phyloP scores from a whole-genome alignment of 2,113 vertebrate genomes.

The Heterocephalus glaber region DNA sequence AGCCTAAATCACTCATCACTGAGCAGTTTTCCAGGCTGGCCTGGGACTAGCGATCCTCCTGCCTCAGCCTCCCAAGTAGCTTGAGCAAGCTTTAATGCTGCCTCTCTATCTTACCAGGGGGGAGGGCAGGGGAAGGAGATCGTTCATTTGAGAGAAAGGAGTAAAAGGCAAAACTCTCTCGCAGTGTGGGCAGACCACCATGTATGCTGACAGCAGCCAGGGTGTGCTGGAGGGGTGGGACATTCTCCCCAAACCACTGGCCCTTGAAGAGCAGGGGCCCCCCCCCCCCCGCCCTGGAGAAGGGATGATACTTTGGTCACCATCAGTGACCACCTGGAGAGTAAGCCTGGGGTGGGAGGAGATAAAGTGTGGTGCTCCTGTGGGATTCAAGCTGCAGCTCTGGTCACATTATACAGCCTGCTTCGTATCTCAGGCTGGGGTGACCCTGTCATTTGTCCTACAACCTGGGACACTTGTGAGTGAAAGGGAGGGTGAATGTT shows the following conservation, averaged over 20 bases:
- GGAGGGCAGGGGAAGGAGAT: not conserved
- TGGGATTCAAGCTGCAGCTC: not conserved
- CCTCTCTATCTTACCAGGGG: not conserved
- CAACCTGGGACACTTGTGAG: not conserved
- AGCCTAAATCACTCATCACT: not conserved
- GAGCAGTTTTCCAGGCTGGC: not conserved
- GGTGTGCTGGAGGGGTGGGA: not conserved
- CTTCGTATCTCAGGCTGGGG: not conserved
- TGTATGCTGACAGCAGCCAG: not conserved
- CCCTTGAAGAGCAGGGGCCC: not conserved
- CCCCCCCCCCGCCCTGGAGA: not conserved
- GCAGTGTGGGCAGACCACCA: not conserved
- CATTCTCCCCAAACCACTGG: not conserved
- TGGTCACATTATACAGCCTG: not conserved
- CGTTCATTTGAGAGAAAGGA: not conserved
- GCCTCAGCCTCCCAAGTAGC: not conserved
- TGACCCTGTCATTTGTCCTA: not conserved
- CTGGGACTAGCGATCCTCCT: not conserved
- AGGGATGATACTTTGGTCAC: not conserved
- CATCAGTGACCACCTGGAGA: not conserved
- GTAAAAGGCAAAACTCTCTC: not conserved
- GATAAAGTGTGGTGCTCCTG: not conserved
- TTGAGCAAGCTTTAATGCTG: not conserved
- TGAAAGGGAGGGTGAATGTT: not conserved
- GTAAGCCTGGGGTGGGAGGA: not conserved